A percentile compares a stretch with the other conserved stretches of the same genome.
Conservation (phyloP, 2,888 invertebrate genomes). For the Furcula furcula region DNA sequence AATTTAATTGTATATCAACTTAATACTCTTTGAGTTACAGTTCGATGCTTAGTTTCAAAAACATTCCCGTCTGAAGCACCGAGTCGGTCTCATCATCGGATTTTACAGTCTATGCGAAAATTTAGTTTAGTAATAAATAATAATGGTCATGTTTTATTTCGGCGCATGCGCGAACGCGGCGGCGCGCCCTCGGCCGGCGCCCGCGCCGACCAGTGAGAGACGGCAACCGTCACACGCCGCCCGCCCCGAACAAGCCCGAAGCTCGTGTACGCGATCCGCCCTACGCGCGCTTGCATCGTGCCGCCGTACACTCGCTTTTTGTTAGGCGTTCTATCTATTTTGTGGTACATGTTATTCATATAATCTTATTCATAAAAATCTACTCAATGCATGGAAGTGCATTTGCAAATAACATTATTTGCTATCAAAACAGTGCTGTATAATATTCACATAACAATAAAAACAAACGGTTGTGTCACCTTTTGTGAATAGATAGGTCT, state of each 20-base stretch:
- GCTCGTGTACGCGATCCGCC: slow-evolving; percentile 20
- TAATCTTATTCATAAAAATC: too few relatives aligned
- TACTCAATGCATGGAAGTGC: too few relatives aligned
- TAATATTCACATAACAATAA: too few relatives aligned
- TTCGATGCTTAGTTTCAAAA: slow-evolving; percentile 54
- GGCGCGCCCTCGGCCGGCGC: slow-evolving; percentile 19
- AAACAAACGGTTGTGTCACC: too few relatives aligned
- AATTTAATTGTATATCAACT: too few relatives aligned
- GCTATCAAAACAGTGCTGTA: too few relatives aligned
- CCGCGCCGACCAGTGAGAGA: slow-evolving; percentile 43
- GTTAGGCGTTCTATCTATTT: not conserved
- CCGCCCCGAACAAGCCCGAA: slow-evolving; percentile 19
- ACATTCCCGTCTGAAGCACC: slow-evolving; percentile 41
- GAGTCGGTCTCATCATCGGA: slow-evolving; percentile 46
- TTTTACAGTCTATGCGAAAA: slow-evolving; percentile 60
- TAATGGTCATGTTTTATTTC: slow-evolving; percentile 60
- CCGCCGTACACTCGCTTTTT: too few relatives aligned
- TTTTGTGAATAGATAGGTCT: too few relatives aligned
- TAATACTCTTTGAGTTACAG: too few relatives aligned
- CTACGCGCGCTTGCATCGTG: slow-evolving; percentile 7
- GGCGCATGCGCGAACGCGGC: slow-evolving; percentile 34
- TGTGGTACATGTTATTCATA: too few relatives aligned
- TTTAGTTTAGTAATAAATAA: slow-evolving; percentile 70
- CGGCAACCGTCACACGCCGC: slow-evolving; percentile 28
- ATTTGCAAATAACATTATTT: too few relatives aligned